phyloP scores from a whole-genome alignment of 64 coral and sea anemone genomes.

The Pocillopora damicornis region DNA sequence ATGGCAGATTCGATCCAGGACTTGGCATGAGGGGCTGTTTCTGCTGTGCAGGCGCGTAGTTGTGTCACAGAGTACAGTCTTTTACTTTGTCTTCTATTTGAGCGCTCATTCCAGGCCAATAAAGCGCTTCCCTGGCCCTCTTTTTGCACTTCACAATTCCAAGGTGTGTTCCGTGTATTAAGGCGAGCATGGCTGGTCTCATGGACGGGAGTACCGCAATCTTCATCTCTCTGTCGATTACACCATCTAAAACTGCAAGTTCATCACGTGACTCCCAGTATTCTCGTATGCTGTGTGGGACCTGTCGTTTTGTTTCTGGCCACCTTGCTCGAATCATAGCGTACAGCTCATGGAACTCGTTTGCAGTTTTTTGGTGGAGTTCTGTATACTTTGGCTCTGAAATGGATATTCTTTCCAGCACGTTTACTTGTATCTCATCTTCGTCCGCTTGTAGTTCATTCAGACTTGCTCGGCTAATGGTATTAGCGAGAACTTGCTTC shows the following conservation, averaged over 20 bases:
- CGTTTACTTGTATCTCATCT: conserved; percentile 34
- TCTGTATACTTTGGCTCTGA: conserved; percentile 46
- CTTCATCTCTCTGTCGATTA: conserved; percentile 34
- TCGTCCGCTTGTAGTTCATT: conserved; percentile 34
- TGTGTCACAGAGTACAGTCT: conserved; percentile 35
- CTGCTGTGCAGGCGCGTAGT: conserved; percentile 23
- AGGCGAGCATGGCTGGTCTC: too few relatives aligned
- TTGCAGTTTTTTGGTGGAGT: conserved; percentile 50
- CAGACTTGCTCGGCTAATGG: conserved; percentile 39
- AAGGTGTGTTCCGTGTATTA: conserved; percentile 29
- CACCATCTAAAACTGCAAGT: conserved; percentile 1
- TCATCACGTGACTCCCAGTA: conserved; percentile 6
- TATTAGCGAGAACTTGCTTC: conserved; percentile 43
- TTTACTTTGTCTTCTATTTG: conserved; percentile 43
- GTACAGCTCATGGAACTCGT: conserved; percentile 45
- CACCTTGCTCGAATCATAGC: conserved; percentile 27
- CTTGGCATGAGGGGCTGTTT: conserved; percentile 41
- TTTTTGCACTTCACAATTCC: conserved; percentile 54
- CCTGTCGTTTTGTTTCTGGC: neutral
- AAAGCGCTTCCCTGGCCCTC: conserved; percentile 33
- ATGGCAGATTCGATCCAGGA: conserved; percentile 18
- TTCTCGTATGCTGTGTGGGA: neutral
- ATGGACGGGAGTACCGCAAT: neutral
- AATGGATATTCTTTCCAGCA: neutral
- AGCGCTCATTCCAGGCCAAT: conserved; percentile 45